Percentiles rank a stretch among this genome's conserved stretches.
Conservation (phyloP, 2,888 invertebrate genomes). For the Augochlorella aurata region DNA sequence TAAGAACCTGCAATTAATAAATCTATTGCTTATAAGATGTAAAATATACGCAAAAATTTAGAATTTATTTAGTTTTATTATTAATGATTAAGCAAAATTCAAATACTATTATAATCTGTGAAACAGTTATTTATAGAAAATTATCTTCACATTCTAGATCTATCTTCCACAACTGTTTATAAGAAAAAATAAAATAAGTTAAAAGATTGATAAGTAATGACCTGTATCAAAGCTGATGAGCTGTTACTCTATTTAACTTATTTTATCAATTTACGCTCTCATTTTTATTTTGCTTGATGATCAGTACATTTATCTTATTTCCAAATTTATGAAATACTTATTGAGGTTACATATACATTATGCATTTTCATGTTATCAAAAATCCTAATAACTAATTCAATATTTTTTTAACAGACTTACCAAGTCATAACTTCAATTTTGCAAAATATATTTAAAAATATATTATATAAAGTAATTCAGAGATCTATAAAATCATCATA, state of each 20-base stretch:
- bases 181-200: constrained; percentile 12
- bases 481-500: constrained; percentile 4
- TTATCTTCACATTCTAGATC: constrained; percentile 58
- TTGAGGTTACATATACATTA: constrained; percentile 22
- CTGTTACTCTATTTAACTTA: constrained; percentile 15
- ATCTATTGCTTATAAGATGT: constrained; percentile 52
- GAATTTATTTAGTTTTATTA: constrained; percentile 47
- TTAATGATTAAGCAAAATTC: constrained; percentile 47
- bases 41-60: background rate
- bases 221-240: constrained; percentile 35
- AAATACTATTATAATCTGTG: constrained; percentile 55
- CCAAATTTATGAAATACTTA: constrained; percentile 11
- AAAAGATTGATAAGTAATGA: constrained; percentile 30
- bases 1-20: constrained; percentile 75
- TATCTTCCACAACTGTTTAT: too few relatives aligned
- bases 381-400: constrained; percentile 13
- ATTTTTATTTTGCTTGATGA: constrained; percentile 4
- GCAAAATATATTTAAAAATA: constrained; percentile 19
- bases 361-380: background rate
- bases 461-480: constrained; percentile 26
- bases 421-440: constrained; percentile 68
- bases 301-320: background rate
- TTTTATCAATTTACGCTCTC: background rate
- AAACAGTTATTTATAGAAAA: constrained; percentile 64
- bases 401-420: constrained; percentile 63